Percentiles rank a stretch among this genome's conserved stretches.
Evolutionary conservation across 2,888 invertebrate genomes (phyloP).

Genomic region (Platycheirus rosarum): DNA sequence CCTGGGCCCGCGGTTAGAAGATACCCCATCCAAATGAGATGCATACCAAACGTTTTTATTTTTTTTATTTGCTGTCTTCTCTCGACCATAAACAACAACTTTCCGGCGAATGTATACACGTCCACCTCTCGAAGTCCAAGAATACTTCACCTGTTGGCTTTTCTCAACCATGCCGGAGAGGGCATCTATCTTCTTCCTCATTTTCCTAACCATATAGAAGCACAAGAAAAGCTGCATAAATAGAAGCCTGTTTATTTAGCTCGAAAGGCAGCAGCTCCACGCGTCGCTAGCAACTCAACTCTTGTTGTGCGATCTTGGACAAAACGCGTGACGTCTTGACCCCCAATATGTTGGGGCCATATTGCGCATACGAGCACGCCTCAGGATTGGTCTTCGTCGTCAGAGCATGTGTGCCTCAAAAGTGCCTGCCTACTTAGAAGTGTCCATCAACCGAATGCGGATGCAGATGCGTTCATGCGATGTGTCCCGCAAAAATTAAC

Average conservation of each 20-base stretch:
- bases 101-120: neutral
- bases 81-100: constrained; percentile 56
- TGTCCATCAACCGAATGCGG: constrained; percentile 73
- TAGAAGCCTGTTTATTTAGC: constrained; percentile 55
- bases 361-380: constrained; percentile 59
- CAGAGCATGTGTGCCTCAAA: constrained; percentile 20
- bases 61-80: constrained; percentile 28
- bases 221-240: constrained; percentile 41
- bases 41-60: constrained; percentile 42
- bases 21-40: constrained; percentile 58
- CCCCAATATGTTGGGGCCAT: constrained; percentile 60
- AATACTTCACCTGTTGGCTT: constrained; percentile 61
- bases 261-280: constrained; percentile 14
- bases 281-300: neutral
- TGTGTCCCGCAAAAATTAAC: constrained; percentile 71
- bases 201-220: constrained; percentile 36
- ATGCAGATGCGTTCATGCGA: constrained; percentile 72
- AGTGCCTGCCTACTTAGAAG: constrained; percentile 68
- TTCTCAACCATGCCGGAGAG: constrained; percentile 29
- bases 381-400: constrained; percentile 14
- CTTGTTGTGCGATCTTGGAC: constrained; percentile 26
- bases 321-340: constrained; percentile 70
- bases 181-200: constrained; percentile 63
- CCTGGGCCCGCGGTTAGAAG: neutral
- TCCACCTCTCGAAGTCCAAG: constrained; percentile 20